Evolutionary conservation across 1,140 invertebrate species (phyloP), one percentile per base, ranked within the genome.

Genomic region (Eumeta japonica): DNA sequence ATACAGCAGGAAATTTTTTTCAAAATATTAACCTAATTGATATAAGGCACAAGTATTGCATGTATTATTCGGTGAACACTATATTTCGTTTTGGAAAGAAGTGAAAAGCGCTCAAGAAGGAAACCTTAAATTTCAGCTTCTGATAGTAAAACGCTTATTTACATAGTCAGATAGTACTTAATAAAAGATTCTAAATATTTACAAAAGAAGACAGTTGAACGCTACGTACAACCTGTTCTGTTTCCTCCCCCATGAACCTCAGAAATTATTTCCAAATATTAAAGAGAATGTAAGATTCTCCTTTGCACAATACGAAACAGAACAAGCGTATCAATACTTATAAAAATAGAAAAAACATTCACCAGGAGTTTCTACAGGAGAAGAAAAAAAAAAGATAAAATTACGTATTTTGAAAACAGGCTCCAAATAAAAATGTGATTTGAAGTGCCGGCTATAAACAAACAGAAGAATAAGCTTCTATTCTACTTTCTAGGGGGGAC

Each of bases 391-490:
- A 36, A 39, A 55, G 59, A 59, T 38, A 45, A 58, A 55, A 40
- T 45, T 56, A 62, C n/a, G n/a, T 7, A 24, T 24, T n/a, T 24
- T 5, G 20, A 50, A 59, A 67, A 63, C 39, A 45, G 61, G 60
- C 56, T 54, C 50, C 34, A 70, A 73, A 55, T 50, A 68, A 68
- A 53, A 47, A 65, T 73, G 68, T 58, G 44, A 56, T 58, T 64
- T 53, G 50, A 58, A 70, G 68, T 73, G 68, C 68, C 57, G 68
- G 58, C 68, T 73, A 73, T 45, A 56, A 71, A 71, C 24, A 13
- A 68, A 67, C 46, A 28, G 35, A 68, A 63, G 61, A 30, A 50
- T 37, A 68, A 73, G 66, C 66, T 11, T 41, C 62, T 64, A 68
- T 28, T 37, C 57, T 60, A 68, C 52, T 24, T 29, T 24, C 41